Evolutionary conservation across 1,140 invertebrate genomes (phyloP).

Genomic region (Arctopsyche grandis): DNA sequence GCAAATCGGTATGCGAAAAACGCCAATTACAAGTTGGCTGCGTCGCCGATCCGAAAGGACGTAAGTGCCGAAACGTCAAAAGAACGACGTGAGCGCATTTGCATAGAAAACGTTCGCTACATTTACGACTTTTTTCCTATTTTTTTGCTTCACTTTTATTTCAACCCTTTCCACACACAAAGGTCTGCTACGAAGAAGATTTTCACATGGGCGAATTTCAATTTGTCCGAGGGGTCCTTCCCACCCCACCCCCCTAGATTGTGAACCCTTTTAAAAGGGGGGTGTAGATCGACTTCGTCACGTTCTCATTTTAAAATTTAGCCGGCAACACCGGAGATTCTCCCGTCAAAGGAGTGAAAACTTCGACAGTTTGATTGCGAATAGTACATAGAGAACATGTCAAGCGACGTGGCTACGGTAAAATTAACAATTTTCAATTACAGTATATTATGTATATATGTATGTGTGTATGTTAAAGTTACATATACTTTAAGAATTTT

Average conservation of each 20-base stretch:
- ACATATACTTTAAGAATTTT: no score
- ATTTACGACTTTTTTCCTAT: not conserved
- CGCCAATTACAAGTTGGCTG: not conserved
- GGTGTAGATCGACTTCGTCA: not conserved
- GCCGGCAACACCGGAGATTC: not conserved
- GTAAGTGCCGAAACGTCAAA: not conserved
- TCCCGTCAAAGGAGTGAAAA: not conserved
- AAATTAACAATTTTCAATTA: no score
- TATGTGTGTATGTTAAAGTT: no score
- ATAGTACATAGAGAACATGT: no score
- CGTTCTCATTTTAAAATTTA: not conserved
- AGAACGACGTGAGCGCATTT: not conserved
- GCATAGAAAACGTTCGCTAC: not conserved
- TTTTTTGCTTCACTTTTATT: not conserved
- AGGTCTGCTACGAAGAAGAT: slow-evolving; percentile 3
- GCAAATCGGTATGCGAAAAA: not conserved
- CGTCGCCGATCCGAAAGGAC: not conserved
- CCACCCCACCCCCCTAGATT: not conserved
- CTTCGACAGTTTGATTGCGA: slow-evolving; percentile 4
- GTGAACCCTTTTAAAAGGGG: not conserved
- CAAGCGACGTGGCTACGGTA: no score
- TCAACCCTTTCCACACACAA: not conserved
- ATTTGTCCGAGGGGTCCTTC: slow-evolving; percentile 38
- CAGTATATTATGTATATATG: no score
- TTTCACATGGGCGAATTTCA: slow-evolving; percentile 45